Evolutionary conservation across 2,797 vertebrate genomes (phyloP).

Genomic region (Chelon labrosus): DNA sequence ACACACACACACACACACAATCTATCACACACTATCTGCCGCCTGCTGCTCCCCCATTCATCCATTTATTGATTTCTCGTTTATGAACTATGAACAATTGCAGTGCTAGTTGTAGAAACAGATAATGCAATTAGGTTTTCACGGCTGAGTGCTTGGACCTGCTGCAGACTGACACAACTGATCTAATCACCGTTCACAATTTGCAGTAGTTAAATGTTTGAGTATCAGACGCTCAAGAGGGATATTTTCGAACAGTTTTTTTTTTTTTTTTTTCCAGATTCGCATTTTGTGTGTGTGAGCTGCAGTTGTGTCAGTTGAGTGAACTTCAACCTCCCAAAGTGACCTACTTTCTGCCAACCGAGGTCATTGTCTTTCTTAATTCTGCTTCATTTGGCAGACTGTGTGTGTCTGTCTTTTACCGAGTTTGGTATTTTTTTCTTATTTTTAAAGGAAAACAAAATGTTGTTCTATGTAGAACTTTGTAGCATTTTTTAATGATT

Average conservation of each 20-base stretch:
- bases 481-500: neutral
- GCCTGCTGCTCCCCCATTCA: slow-evolving; percentile 37
- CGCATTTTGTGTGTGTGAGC: neutral
- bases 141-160: slow-evolving; percentile 63
- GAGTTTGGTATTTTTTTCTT: neutral
- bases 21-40: neutral
- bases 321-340: slow-evolving; percentile 8
- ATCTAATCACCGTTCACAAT: slow-evolving; percentile 23
- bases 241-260: neutral
- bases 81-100: slow-evolving; percentile 56
- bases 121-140: slow-evolving; percentile 62
- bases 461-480: neutral
- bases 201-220: slow-evolving; percentile 13
- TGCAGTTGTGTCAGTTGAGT: slow-evolving; percentile 44
- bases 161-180: slow-evolving; percentile 34
- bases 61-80: slow-evolving; percentile 67
- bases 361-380: slow-evolving; percentile 46
- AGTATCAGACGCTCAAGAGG: neutral
- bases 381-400: slow-evolving; percentile 65
- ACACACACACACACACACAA: neutral
- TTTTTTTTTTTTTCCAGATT: too few relatives aligned
- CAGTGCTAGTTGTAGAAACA: slow-evolving; percentile 35
- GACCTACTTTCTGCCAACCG: slow-evolving; percentile 62
- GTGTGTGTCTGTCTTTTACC: slow-evolving; percentile 23
- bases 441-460: neutral